Evolutionary conservation across 1,140 invertebrate species (phyloP).

Genomic region (Tetramorium simillimum): DNA sequence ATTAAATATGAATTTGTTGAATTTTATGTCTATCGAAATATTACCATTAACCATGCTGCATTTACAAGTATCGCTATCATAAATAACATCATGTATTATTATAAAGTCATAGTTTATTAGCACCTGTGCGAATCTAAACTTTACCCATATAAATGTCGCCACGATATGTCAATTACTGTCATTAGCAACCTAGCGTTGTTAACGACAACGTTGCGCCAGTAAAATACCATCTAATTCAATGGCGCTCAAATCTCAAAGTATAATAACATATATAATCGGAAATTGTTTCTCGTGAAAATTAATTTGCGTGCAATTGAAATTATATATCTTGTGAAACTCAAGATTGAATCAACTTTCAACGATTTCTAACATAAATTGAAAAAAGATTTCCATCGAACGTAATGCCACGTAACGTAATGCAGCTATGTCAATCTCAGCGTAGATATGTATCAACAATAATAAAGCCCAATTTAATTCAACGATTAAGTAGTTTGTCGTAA

Average conservation of each 20-base stretch:
- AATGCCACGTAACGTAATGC: neutral
- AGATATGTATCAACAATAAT: neutral
- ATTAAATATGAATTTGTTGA: neutral
- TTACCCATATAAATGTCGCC: neutral
- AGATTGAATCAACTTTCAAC: neutral
- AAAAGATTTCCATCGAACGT: neutral
- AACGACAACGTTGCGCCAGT: neutral
- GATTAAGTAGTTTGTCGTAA: neutral
- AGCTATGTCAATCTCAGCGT: neutral
- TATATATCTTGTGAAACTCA: neutral
- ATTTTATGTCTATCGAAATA: constrained; percentile 3
- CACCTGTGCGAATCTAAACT: neutral
- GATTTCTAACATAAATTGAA: neutral
- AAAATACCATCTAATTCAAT: constrained; percentile 29
- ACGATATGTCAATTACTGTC: constrained; percentile 43
- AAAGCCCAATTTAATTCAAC: neutral
- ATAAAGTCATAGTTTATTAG: constrained; percentile 18
- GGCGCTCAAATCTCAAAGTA: neutral
- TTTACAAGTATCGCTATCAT: neutral
- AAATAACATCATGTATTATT: constrained; percentile 47
- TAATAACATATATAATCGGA: constrained; percentile 16
- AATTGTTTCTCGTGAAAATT: constrained; percentile 11
- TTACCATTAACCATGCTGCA: neutral
- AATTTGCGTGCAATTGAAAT: neutral
- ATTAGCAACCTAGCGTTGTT: constrained; percentile 28